Conservation (phyloP, 2,113 vertebrate species). For the Chaetodon trifascialis region DNA sequence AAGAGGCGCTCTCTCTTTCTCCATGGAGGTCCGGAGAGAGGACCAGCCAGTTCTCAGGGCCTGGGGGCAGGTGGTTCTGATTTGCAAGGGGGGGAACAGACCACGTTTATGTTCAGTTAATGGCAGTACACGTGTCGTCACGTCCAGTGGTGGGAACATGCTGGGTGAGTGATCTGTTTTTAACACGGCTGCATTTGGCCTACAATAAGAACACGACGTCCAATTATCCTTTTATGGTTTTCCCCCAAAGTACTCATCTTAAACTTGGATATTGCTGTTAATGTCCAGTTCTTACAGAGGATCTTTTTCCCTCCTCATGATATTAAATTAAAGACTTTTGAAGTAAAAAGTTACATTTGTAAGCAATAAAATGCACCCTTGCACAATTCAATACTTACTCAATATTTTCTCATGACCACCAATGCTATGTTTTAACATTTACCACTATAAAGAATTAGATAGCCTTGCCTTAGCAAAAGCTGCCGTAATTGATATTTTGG, state of each 20-base stretch:
- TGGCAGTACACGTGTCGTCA: slow-evolving; percentile 77
- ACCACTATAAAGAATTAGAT: neutral
- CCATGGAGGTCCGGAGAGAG: slow-evolving; percentile 69
- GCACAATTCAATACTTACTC: neutral
- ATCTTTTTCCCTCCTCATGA: neutral
- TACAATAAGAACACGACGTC: slow-evolving; percentile 56
- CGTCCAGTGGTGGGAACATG: slow-evolving; percentile 73
- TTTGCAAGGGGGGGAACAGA: slow-evolving; percentile 65
- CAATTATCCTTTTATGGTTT: slow-evolving; percentile 61
- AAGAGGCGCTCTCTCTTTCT: slow-evolving; percentile 66
- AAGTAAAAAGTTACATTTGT: neutral
- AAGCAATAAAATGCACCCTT: neutral
- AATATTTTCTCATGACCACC: neutral
- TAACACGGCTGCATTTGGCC: slow-evolving; percentile 62
- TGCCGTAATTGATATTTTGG: too few relatives aligned
- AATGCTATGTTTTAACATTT: neutral
- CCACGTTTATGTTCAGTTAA: slow-evolving; percentile 80
- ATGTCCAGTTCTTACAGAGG: neutral
- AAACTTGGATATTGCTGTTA: slow-evolving; percentile 23
- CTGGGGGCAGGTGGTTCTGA: slow-evolving; percentile 81
- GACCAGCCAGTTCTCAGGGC: slow-evolving; percentile 70
- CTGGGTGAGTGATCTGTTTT: slow-evolving; percentile 78
- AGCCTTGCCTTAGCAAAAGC: too few relatives aligned
- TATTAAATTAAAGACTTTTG: neutral
- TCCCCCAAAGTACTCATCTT: slow-evolving; percentile 4